These are phyloP conservation scores for Philotrypesis tridentata DNA, from an alignment of 1,140 invertebrate species.

Conservation along the genomic window DNA sequence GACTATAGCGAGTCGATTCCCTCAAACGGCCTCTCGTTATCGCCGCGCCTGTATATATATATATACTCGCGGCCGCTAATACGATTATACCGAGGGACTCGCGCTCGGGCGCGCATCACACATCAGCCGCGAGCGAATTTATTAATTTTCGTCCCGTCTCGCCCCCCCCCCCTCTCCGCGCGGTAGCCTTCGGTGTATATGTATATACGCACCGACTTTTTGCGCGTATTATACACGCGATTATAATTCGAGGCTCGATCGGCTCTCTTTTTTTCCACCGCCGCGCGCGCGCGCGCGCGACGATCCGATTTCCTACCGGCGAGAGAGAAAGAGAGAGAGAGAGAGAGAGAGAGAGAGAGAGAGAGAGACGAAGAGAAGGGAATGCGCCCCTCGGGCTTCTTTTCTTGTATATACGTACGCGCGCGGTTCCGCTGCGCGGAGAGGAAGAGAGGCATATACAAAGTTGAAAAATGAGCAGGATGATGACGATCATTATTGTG, in stretches of 20 bases:
- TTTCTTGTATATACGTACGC: background rate
- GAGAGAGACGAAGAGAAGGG: too few species aligned
- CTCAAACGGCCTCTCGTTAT: too few species aligned
- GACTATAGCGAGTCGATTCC: too few species aligned
- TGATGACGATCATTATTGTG: conserved; percentile 61
- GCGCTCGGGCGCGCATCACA: background rate
- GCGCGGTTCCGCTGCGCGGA: background rate
- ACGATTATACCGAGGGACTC: too few species aligned
- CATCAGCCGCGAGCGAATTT: background rate
- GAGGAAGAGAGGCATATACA: conserved; percentile 52
- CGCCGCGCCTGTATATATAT: too few species aligned
- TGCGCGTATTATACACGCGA: conserved; percentile 1
- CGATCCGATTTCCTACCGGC: conserved; percentile 17
- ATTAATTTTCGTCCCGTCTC: background rate
- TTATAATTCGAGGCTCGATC: conserved; percentile 28
- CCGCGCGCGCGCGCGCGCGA: background rate
- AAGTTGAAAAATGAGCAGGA: conserved; percentile 62
- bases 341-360: too few species aligned
- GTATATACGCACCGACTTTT: background rate
- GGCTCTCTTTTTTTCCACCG: conserved; percentile 16
- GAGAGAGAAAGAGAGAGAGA: too few species aligned
- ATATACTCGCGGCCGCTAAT: too few species aligned
- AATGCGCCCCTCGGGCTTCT: conserved; percentile 15
- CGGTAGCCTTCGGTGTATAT: too few species aligned
- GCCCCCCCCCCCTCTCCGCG: background rate